Conservation (phyloP, 2,888 invertebrate species). For the Alsophila aescularia region DNA sequence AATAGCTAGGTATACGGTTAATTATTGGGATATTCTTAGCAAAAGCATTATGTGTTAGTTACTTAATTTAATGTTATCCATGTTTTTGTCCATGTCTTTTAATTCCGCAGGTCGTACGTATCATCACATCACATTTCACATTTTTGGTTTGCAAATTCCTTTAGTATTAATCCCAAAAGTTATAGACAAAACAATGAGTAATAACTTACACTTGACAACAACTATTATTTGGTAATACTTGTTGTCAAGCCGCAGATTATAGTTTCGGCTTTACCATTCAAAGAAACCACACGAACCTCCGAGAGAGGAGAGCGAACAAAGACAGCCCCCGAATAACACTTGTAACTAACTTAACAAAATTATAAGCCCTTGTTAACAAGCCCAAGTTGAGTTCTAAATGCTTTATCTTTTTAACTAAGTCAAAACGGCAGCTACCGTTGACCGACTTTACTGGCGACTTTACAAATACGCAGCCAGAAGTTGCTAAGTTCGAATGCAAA, state of each 20-base stretch:
- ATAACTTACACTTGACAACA: conserved; percentile 3
- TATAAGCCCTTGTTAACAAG: conserved; percentile 15
- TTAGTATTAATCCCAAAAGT: background rate
- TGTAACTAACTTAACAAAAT: conserved; percentile 26
- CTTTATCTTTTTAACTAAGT: no score
- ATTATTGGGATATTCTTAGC: no score
- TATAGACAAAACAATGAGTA: conserved; percentile 6
- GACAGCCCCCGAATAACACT: conserved; percentile 19
- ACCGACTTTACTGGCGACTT: background rate
- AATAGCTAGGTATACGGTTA: no score
- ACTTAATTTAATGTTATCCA: no score
- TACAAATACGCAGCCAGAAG: no score
- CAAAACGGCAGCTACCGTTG: background rate
- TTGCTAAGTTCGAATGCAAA: no score
- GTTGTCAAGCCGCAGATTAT: conserved; percentile 18
- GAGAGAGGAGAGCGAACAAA: background rate
- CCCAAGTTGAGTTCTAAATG: background rate
- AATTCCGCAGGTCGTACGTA: no score
- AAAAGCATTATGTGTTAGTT: no score
- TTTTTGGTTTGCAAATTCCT: background rate
- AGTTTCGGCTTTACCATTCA: conserved; percentile 9
- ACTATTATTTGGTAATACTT: conserved; percentile 14
- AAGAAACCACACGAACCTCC: background rate
- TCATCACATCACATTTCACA: no score
- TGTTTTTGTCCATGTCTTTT: no score